Evolutionary conservation across 2,797 vertebrate species (phyloP), one percentile per base, ranked within the genome.

Genomic region (Ctenochaetus hawaiiensis): DNA sequence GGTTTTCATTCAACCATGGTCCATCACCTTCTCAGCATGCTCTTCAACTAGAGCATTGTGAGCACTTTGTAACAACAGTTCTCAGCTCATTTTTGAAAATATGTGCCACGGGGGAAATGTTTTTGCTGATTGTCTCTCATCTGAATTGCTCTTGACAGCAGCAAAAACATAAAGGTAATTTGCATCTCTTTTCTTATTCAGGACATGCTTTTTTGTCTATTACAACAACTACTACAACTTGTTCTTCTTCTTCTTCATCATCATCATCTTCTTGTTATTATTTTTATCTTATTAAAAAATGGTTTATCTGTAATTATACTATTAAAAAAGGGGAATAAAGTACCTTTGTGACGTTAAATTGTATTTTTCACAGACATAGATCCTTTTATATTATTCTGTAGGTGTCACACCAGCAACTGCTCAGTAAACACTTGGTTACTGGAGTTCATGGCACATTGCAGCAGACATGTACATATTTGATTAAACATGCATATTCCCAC

Each of bases 11-110:
- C 8, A 54, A 18, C 23, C 54, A 64, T 8, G 51, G 64, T 65
- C 70, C 62, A 83, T 81, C 68, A 63, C 59, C 56, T 78, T 56
- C 72, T 34, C 70, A 65, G 62, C 72, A 56, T 80, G 80, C 61
- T 72, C 59, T 78, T n/a, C 51, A 74, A 70, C 71, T 26, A 39
- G 13, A 72, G 41, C 44, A n/a, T 41, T 71, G 22, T 39, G 52
- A 74, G 43, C 6, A 61, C 63, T 67, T 77, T 63, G 73, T 30
- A 69, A 57, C 61, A 70, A 76, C 61, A 73, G 54, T 30, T 62
- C 60, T 43, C 11, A 0, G 13, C 64, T 72, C 71, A 68, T 75
- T 80, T 74, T 61, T 65, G 67, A 57, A 75, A 71, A 71, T 74
- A 57, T 34, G 30, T 58, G 37, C 39, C 59, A 53, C n/a, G 18